Evolutionary conservation across 2,797 vertebrate species (phyloP), one percentile per base, ranked within the genome.

Genomic region (Melanotaenia boesemani): DNA sequence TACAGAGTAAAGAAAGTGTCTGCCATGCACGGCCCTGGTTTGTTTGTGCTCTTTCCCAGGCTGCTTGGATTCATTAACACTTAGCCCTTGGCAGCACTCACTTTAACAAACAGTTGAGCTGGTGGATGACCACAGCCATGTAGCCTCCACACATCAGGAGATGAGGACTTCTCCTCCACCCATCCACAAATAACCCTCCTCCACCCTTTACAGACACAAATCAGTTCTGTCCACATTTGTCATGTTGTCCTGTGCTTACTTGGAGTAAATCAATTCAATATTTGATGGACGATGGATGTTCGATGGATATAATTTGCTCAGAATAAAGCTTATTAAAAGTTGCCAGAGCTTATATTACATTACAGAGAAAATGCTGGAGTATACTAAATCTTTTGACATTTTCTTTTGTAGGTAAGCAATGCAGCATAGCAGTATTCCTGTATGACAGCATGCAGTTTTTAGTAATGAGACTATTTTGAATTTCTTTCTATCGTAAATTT

Each of bases 1-100:
- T 52, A 76, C 59, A 77, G 63, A 67, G 26, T 68, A 63, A 79
- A 86, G 72, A 76, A 78, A 80, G 74, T 65, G 32, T 67, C 69
- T 69, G 69, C 81, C 74, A 78, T 88, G 44, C 62, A 54, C 46
- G 28, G 55, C 66, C 57, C 67, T 86, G 69, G 75, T 88, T 88
- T 88, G 82, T 87, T 89, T 87, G 82, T 81, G 58, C 72, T 83
- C 72, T 79, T 63, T 81, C 79, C 77, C 79, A 66, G 79, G 66
- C 80, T 85, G 85, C 70, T 79, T 79, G 71, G 77, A 75, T 89
- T 90, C 86, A 89, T 86, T 85, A 89, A 81, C 56, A 84, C 71
- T 50, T 78, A 73, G 74, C 68, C 69, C 63, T 85, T 88, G 84
- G 85, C 85, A 90, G 69, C 67, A 62, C 30, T 75, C 68, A 34